Conservation (phyloP, 2,113 vertebrate genomes). For the Marmota flaviventris region DNA sequence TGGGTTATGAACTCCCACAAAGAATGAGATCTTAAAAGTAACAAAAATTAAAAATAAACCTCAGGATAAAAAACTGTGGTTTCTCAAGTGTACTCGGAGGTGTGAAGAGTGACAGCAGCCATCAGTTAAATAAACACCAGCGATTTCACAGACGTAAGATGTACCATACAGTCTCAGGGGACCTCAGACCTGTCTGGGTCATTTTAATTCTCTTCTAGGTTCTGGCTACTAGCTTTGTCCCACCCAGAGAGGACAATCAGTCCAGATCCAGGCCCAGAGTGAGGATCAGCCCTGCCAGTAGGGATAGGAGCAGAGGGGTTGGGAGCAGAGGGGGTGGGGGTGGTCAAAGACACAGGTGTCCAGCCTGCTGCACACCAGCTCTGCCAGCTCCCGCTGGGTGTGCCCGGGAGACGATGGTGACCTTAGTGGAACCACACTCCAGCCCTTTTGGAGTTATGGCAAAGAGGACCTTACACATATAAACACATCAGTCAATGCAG, state of each 20-base stretch:
- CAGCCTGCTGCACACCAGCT: background rate
- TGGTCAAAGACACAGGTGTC: background rate
- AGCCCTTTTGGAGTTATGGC: background rate
- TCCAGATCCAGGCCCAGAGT: background rate
- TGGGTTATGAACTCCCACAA: background rate
- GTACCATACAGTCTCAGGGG: accelerated
- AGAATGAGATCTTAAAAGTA: background rate
- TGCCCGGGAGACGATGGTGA: background rate
- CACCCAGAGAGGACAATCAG: background rate
- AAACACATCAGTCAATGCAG: background rate
- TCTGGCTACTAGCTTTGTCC: background rate
- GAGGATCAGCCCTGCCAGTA: background rate
- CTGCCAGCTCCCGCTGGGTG: too few species aligned
- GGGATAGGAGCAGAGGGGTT: too few species aligned
- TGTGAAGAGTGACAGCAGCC: background rate
- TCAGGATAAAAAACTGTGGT: background rate
- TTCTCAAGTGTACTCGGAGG: background rate
- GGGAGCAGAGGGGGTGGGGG: too few species aligned
- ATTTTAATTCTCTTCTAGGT: background rate
- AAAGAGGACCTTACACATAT: background rate
- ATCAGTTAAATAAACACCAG: background rate
- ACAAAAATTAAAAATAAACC: slow-evolving; percentile 25
- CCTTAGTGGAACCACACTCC: background rate
- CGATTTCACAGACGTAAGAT: background rate
- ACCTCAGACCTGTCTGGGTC: background rate